phyloP scores from a whole-genome alignment of 2,888 invertebrate species.

The Agonopterix alstromeriana region DNA sequence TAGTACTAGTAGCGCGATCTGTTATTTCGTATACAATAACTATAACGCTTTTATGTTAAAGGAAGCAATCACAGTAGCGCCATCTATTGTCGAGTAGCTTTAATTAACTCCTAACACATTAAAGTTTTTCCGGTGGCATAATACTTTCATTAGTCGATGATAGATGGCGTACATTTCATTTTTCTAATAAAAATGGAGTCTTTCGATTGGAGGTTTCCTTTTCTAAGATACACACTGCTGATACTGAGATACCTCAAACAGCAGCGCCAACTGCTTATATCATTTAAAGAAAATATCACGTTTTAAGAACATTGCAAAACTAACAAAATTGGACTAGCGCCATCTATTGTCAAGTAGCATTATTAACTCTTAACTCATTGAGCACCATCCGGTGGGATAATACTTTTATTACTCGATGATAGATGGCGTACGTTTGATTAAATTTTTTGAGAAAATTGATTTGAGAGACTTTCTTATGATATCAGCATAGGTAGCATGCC shows the following conservation, averaged over 20 bases:
- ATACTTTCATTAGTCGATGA: not conserved
- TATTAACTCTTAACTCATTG: not conserved
- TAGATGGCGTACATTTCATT: not conserved
- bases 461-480: no score
- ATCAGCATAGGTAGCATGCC: no score
- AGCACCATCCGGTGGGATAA: not conserved
- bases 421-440: not conserved
- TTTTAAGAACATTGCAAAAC: no score
- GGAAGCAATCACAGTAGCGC: no score
- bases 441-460: no score
- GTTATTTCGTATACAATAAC: not conserved
- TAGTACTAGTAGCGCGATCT: no score
- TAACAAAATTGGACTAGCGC: conserved; percentile 1
- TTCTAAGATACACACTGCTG: no score
- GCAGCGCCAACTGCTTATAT: not conserved
- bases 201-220: no score
- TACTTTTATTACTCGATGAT: not conserved
- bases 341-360: conserved; percentile 18
- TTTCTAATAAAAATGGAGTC: no score
- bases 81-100: conserved; percentile 19
- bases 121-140: not conserved
- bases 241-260: no score
- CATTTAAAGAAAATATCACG: not conserved
- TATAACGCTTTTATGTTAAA: no score
- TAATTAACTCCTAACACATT: not conserved